Evolutionary conservation across 2,888 invertebrate species (phyloP).

Genomic region (Cepaea hortensis): DNA sequence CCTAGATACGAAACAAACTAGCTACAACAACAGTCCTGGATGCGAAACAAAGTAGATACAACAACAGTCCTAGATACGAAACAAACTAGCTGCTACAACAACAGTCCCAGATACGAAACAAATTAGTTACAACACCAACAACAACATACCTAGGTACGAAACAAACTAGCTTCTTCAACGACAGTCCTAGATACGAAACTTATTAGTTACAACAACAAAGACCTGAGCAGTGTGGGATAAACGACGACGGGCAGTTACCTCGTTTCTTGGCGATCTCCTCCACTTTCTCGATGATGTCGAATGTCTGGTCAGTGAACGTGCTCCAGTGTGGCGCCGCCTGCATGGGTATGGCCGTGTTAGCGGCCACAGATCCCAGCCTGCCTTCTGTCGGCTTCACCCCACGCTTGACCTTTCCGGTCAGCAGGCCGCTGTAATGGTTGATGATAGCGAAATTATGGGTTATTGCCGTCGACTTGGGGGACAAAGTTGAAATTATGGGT

Average conservation of each 20-base stretch:
- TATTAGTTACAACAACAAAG: not conserved
- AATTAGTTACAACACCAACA: too few relatives aligned
- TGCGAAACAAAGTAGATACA: too few relatives aligned
- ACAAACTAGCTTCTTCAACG: not conserved
- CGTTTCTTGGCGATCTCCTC: slow-evolving; percentile 15
- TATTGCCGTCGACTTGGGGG: too few relatives aligned
- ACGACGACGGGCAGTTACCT: not conserved
- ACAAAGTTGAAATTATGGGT: too few relatives aligned
- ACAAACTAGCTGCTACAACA: not conserved
- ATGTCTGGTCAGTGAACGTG: slow-evolving; percentile 8
- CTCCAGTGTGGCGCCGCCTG: slow-evolving; percentile 1
- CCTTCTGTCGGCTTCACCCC: slow-evolving; percentile 29
- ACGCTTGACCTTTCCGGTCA: slow-evolving; percentile 32
- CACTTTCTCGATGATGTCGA: slow-evolving; percentile 25
- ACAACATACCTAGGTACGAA: not conserved
- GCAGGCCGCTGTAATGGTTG: slow-evolving; percentile 3
- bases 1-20: too few relatives aligned
- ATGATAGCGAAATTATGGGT: too few relatives aligned
- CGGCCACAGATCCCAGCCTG: slow-evolving; percentile 5
- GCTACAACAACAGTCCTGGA: too few relatives aligned
- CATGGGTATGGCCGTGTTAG: not conserved
- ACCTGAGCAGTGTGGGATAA: not conserved
- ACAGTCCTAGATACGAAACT: not conserved
- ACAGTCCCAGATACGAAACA: too few relatives aligned
- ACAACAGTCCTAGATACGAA: not conserved